These are phyloP conservation scores for Petromus typicus DNA, from an alignment of 2,113 vertebrate genomes.

Conservation along the genomic window DNA sequence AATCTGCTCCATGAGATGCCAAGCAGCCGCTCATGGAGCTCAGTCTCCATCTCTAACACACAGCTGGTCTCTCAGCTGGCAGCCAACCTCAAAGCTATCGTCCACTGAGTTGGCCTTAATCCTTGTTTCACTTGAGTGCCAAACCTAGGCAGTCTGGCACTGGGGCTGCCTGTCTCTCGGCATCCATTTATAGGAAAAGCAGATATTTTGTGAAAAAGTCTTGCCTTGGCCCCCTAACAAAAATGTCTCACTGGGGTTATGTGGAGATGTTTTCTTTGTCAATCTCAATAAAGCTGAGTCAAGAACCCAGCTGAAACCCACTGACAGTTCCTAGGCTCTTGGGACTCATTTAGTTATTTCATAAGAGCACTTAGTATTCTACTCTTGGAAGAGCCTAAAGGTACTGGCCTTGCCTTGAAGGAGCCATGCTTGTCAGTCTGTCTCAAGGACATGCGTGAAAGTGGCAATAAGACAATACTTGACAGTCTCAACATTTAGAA, in stretches of 20 bases:
- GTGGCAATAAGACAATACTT: not conserved
- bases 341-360: conserved; percentile 68
- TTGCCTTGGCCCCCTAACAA: conserved; percentile 83
- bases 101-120: conserved; percentile 82
- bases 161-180: conserved; percentile 78
- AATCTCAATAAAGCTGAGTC: conserved; percentile 74
- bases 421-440: conserved; percentile 29
- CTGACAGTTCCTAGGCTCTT: conserved; percentile 75
- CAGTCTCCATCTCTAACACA: conserved; percentile 68
- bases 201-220: conserved; percentile 84
- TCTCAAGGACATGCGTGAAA: conserved; percentile 41
- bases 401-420: not conserved
- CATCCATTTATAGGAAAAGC: conserved; percentile 85
- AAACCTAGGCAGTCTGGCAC: conserved; percentile 83
- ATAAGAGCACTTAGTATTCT: conserved; percentile 66
- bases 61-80: conserved; percentile 78
- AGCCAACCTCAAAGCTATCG: conserved; percentile 67
- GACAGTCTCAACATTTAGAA: not conserved
- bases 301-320: conserved; percentile 80
- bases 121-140: conserved; percentile 75
- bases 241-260: conserved; percentile 84
- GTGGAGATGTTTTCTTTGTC: conserved; percentile 85
- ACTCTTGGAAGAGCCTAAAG: conserved; percentile 31
- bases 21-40: not conserved
- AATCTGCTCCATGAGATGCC: conserved; percentile 60